Evolutionary conservation across 1,140 invertebrate species (phyloP).

Genomic region (Ridgeia piscesae): DNA sequence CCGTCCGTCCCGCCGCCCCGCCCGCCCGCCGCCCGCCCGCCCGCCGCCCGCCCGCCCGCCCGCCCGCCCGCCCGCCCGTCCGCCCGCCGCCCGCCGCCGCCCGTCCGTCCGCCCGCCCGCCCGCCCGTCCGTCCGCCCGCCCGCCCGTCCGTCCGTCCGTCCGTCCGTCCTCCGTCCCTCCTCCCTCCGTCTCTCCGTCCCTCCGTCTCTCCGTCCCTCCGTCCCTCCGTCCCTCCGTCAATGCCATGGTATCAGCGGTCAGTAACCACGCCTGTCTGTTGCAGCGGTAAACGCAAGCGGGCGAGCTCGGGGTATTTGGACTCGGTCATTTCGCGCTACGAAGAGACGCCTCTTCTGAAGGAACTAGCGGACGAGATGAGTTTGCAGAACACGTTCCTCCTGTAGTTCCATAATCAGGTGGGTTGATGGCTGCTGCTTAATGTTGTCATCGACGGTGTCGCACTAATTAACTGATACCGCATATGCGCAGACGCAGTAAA

Average conservation of each 20-base stretch:
- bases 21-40: no score
- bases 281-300: background rate
- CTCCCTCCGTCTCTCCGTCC: no score
- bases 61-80: no score
- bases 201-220: no score
- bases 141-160: no score
- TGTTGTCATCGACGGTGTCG: background rate
- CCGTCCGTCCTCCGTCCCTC: no score
- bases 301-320: background rate
- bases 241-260: background rate
- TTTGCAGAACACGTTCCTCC: background rate
- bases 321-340: background rate
- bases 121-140: no score
- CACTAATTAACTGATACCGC: background rate
- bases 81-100: no score
- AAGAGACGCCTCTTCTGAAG: background rate
- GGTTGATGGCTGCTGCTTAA: background rate
- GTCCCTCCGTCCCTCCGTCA: background rate
- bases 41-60: no score
- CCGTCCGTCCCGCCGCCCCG: no score
- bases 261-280: background rate
- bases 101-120: no score
- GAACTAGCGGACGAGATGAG: background rate
- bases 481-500: background rate
- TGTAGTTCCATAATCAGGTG: background rate